Base-by-base conservation (phyloP, 2,797 vertebrate genomes). In the Graptemys geographica region DNA sequence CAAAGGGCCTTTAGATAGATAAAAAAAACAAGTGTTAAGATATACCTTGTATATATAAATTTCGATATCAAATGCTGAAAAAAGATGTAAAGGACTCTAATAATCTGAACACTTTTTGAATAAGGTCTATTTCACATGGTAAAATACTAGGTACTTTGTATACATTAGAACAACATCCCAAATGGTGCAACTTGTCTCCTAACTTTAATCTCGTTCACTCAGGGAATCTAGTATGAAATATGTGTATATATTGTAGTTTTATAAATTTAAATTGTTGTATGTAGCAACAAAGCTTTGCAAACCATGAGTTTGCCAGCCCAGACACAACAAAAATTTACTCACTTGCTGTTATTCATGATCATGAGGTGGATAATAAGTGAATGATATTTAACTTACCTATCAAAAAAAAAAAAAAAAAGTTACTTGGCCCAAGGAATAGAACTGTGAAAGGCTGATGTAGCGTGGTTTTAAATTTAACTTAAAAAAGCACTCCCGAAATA, bases 241-340 rank as follows among this genome's bases (percentile, higher is more conserved):
- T 74, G 19, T 16, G 16, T 41, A 3, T 2, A 19, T 7, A 51
- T 13, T 23, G 28, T 52, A 72, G 47, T 62, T 92, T 65, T 7
- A 23, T 37, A 82, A 53, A 28, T 13, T 11, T n/a, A 33, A 33
- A 57, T 9, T 47, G 44, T 55, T 5, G 6, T 12, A 62, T 55
- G 56, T 49, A 23, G 25, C 16, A 11, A 41, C 5, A 4, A 25
- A 49, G 41, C 41, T n/a, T 72, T 57, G 44, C 56, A 52, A 78
- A 1, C 2, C 2, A 31, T 49, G 27, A 78, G n/a, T 4, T 56
- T 76, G 53, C 55, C 49, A 69, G 49, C 11, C 9, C 41, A 19
- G 19, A 3, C 0, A 6, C 0, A 28, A 1, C 0, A 1, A 18
- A 2, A 1, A 55, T 78, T 41, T 15, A 86, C 27, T 84, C 2